Evolutionary conservation across 1,140 invertebrate genomes (phyloP).

Genomic region (Camponotus pennsylvanicus): DNA sequence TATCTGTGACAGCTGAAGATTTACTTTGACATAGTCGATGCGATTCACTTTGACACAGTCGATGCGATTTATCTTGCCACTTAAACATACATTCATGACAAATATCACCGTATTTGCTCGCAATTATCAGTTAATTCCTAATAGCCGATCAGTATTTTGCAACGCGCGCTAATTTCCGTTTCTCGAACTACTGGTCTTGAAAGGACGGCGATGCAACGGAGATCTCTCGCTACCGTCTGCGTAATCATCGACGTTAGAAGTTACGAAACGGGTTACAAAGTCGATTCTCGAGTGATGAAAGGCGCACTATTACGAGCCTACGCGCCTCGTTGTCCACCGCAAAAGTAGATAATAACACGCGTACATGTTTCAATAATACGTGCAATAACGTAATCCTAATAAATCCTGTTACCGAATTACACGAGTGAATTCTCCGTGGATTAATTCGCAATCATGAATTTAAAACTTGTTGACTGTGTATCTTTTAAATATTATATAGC

Average conservation of each 20-base stretch:
- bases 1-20: neutral
- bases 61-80: neutral
- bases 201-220: constrained; percentile 27
- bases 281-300: constrained; percentile 38
- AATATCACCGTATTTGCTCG: constrained; percentile 12
- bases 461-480: too few species aligned
- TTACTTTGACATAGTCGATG: neutral
- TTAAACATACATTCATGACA: constrained; percentile 6
- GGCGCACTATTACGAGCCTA: neutral
- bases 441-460: too few species aligned
- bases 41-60: neutral
- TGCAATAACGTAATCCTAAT: too few species aligned
- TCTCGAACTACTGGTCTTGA: constrained; percentile 39
- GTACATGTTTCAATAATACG: neutral
- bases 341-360: neutral
- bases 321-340: neutral
- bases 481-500: too few species aligned
- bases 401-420: too few species aligned
- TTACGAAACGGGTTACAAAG: constrained; percentile 42
- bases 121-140: constrained; percentile 49
- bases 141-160: constrained; percentile 22
- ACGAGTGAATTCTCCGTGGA: too few species aligned
- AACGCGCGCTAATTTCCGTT: constrained; percentile 38
- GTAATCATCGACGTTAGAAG: constrained; percentile 13
- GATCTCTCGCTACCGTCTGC: constrained; percentile 15